Conservation (phyloP, 1,140 invertebrate species). For the Papilio aristodemus region DNA sequence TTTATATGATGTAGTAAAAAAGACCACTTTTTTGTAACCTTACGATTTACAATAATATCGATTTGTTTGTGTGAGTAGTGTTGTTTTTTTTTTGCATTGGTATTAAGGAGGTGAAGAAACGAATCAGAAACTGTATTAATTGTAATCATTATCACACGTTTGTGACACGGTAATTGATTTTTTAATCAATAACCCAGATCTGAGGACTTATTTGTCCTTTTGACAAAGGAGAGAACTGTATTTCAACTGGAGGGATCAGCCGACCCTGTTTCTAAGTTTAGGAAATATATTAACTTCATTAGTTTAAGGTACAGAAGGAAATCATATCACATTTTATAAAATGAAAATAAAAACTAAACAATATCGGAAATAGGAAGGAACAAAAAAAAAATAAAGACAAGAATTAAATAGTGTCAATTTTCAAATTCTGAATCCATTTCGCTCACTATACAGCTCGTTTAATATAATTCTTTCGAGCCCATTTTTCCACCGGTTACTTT, state of each 20-base stretch:
- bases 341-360: slow-evolving; percentile 5
- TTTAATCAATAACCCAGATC: no score
- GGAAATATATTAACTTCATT: not conserved
- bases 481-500: slow-evolving; percentile 30
- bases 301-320: not conserved
- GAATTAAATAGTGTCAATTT: slow-evolving; percentile 20
- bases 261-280: no score
- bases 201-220: no score
- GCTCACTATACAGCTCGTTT: slow-evolving; percentile 16
- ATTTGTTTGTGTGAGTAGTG: no score
- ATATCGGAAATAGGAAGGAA: not conserved
- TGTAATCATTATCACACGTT: no score
- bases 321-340: not conserved
- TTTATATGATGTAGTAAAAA: slow-evolving; percentile 7
- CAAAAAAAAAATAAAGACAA: slow-evolving; percentile 7
- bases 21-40: not conserved
- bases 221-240: no score
- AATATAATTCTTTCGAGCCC: slow-evolving; percentile 25
- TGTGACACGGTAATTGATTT: no score
- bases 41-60: not conserved
- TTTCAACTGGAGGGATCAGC: no score
- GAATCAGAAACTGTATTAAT: no score
- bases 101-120: no score
- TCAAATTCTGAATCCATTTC: slow-evolving; percentile 25
- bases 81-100: no score